phyloP scores from a whole-genome alignment of 2,797 vertebrate species.

The Molothrus aeneus region DNA sequence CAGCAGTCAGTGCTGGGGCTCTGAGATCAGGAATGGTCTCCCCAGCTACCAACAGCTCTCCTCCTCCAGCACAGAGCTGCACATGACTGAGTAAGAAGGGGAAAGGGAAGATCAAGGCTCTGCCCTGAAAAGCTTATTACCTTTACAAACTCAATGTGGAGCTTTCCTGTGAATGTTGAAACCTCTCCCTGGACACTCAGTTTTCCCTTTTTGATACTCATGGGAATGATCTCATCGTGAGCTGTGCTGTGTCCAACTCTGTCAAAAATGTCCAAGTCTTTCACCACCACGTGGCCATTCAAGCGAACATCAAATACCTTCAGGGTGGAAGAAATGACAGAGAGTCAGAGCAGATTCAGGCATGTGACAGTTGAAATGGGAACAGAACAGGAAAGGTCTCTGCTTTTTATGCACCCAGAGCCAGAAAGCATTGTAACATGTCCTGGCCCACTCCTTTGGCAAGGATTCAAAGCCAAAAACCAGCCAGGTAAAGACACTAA shows the following conservation, averaged over 20 bases:
- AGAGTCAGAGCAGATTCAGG: constrained; percentile 22
- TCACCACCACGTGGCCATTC: constrained; percentile 94
- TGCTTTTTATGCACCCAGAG: background rate
- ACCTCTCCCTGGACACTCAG: constrained; percentile 95
- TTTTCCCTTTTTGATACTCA: constrained; percentile 93
- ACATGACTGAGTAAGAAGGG: background rate
- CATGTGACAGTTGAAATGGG: background rate
- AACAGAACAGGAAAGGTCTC: background rate
- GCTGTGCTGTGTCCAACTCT: constrained; percentile 97
- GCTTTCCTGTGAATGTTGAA: constrained; percentile 96
- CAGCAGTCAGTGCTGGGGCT: background rate
- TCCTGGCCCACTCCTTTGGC: background rate
- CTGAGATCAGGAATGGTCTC: background rate
- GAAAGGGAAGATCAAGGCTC: background rate
- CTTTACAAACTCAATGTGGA: constrained; percentile 97
- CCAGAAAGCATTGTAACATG: background rate
- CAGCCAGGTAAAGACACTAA: background rate
- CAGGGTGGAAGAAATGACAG: constrained; percentile 14
- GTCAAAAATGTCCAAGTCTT: constrained; percentile 98
- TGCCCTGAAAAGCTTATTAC: constrained; percentile 70
- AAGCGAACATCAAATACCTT: constrained; percentile 97
- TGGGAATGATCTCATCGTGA: constrained; percentile 93
- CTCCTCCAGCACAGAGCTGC: background rate
- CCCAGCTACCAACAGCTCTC: background rate
- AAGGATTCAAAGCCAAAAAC: background rate